Evolutionary conservation across 2,113 vertebrate species (phyloP).

Genomic region (Mola mola): DNA sequence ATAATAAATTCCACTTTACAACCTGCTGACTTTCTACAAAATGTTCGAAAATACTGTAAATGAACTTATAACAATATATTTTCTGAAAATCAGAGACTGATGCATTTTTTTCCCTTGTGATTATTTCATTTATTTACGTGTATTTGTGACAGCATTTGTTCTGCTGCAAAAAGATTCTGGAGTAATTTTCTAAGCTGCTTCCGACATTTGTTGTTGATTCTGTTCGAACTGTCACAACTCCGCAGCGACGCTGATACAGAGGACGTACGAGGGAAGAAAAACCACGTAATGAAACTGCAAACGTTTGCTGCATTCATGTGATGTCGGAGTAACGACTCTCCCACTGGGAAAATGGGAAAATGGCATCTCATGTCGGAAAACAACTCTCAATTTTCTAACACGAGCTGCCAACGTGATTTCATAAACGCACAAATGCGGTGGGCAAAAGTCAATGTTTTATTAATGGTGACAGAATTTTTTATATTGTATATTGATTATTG

Average conservation of each 20-base stretch:
- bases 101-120: conserved; percentile 2
- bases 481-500: too few species aligned
- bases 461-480: too few species aligned
- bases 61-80: conserved; percentile 28
- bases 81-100: conserved; percentile 9
- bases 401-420: too few species aligned
- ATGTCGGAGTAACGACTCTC: too few species aligned
- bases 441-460: too few species aligned
- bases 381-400: too few species aligned
- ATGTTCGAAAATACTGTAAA: conserved; percentile 43
- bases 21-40: conserved; percentile 18
- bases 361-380: too few species aligned
- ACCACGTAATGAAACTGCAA: too few species aligned
- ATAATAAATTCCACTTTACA: conserved; percentile 2
- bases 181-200: background rate
- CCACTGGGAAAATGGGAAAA: too few species aligned
- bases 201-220: background rate
- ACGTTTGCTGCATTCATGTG: too few species aligned
- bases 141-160: background rate
- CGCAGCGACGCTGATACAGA: background rate
- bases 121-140: background rate
- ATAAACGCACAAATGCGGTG: too few species aligned
- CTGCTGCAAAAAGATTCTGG: background rate
- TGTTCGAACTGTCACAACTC: background rate
- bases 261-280: background rate